Percentiles rank a stretch among this genome's conserved stretches.
Evolutionary conservation across 2,888 invertebrate species (phyloP).

Genomic region (Blastobasis adustella): DNA sequence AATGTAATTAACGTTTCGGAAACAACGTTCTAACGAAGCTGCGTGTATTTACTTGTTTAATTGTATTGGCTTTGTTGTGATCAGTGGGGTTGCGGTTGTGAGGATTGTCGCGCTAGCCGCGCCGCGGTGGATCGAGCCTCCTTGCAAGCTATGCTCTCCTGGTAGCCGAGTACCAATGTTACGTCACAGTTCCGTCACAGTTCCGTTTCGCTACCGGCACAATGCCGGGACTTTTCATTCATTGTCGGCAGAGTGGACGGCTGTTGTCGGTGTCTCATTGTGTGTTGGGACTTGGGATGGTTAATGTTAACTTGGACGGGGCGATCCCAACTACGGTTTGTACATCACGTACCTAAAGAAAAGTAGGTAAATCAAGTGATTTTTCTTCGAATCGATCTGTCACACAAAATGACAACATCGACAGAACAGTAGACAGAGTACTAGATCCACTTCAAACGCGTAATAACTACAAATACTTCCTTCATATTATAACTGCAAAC

Average conservation of each 20-base stretch:
- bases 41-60: constrained; percentile 7
- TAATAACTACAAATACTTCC: too few species aligned
- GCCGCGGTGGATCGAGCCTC: neutral
- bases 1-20: constrained; percentile 15
- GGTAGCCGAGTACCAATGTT: constrained; percentile 9
- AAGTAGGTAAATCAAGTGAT: too few species aligned
- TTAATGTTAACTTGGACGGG: too few species aligned
- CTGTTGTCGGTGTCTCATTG: too few species aligned
- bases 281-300: too few species aligned
- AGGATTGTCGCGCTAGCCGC: neutral
- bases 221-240: too few species aligned
- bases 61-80: neutral
- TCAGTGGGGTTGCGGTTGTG: neutral
- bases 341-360: too few species aligned
- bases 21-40: constrained; percentile 13
- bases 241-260: too few species aligned
- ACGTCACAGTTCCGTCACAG: constrained; percentile 8
- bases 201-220: constrained; percentile 5
- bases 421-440: too few species aligned
- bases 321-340: too few species aligned
- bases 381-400: neutral
- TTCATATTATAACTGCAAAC: too few species aligned
- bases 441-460: too few species aligned
- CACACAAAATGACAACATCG: constrained; percentile 3
- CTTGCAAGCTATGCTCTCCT: constrained; percentile 7